phyloP scores from a whole-genome alignment of 2,113 vertebrate species.

The Argyrosomus japonicus region DNA sequence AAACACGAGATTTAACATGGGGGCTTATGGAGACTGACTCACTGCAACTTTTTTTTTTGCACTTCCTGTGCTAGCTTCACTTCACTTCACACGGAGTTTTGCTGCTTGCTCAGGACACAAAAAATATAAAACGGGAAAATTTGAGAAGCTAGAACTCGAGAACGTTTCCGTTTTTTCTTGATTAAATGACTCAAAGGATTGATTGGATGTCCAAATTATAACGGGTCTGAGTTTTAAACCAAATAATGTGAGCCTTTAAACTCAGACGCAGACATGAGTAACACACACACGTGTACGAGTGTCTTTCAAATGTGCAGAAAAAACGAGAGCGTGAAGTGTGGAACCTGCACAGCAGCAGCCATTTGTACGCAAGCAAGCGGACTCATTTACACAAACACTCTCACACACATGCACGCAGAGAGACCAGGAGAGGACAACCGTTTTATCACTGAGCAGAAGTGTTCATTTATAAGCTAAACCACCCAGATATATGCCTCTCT shows the following conservation, averaged over 20 bases:
- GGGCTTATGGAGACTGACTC: too few species aligned
- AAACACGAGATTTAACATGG: too few species aligned
- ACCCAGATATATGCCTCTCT: constrained; percentile 53
- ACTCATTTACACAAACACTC: constrained; percentile 10
- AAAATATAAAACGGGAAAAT: too few species aligned
- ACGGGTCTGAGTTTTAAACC: too few species aligned
- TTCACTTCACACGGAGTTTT: too few species aligned
- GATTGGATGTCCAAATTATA: too few species aligned
- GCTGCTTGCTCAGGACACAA: too few species aligned
- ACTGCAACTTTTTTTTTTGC: too few species aligned
- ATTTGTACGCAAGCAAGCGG: neutral
- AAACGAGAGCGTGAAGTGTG: neutral
- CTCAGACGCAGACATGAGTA: neutral
- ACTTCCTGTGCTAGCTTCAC: too few species aligned
- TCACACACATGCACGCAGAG: constrained; percentile 5
- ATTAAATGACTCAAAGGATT: too few species aligned
- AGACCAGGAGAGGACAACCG: constrained; percentile 45
- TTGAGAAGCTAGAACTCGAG: too few species aligned
- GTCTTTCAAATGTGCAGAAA: neutral
- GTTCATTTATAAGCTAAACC: constrained; percentile 83
- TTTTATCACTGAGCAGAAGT: constrained; percentile 78
- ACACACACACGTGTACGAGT: neutral
- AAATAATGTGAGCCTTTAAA: neutral
- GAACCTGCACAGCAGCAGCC: neutral
- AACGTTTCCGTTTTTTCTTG: too few species aligned